Evolutionary conservation across 2,797 vertebrate species (phyloP), one percentile per base, ranked within the genome.

Genomic region (Serranus cabrilla): DNA sequence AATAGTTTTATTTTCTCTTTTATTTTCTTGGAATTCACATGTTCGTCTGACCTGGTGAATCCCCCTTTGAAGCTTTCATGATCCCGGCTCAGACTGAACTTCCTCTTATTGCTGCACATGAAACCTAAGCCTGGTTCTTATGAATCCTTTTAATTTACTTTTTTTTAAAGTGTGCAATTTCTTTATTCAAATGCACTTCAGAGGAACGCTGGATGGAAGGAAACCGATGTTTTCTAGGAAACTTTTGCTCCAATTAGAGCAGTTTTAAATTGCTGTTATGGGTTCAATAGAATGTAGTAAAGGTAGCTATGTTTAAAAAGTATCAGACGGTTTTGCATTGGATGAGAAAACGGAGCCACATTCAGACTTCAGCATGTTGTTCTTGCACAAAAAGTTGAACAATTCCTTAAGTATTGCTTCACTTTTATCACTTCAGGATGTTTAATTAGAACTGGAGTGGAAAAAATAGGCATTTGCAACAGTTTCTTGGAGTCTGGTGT

Each of bases 391-490:
- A 42, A 5, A 65, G 5, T 21, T 27, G 16, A 57, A 18, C 65
- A 56, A 55, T 57, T 57, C 17, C 40, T 39, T 61, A 21, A 67
- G 50, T 20, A 54, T 49, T 25, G 14, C 42, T 71, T 76, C 50
- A 47, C 13, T 56, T 76, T 71, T 75, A 87, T 83, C 60, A 42
- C 71, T 85, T 70, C 66, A 82, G 56, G 73, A 80, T 83, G 82
- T 91, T 81, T 78, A 73, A 88, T 85, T 57, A 60, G 27, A 73
- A 17, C n/a, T 3, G 25, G 34, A 42, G 25, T 34, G 45, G 17
- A 55, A 54, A 58, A 47, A 46, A 58, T 23, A 62, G 25, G 45
- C 52, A 27, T 58, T 76, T 43, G n/a, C 68, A 66, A 58, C 42
- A 31, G 62, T 79, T 87, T 76, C 43, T 34, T 7, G 34, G 6